Evolutionary conservation across 2,888 invertebrate genomes (phyloP), one percentile per base, ranked within the genome.

Genomic region (Corbicula japonica): DNA sequence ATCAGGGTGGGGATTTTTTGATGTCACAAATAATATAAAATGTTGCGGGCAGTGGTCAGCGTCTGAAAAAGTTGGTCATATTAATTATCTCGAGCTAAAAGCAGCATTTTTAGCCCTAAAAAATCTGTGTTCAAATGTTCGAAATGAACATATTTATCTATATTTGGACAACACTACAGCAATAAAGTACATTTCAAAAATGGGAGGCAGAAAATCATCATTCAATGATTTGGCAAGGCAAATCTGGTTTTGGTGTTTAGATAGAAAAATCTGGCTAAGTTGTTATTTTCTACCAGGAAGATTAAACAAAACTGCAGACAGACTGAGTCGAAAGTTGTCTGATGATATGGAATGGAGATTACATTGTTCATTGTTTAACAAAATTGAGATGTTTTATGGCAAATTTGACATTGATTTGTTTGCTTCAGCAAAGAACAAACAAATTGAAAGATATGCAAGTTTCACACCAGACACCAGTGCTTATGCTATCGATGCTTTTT

Each of bases 401-500:
- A 0, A 2, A 0, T 70, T 58, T 41, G 21, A 65, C 26, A n/a
- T 73, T n/a, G 83, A 83, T 48, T n/a, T 83, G 34, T 77, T 83
- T 77, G 83, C 83, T 15, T 62, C 83, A 15, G n/a, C 60, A n/a
- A 30, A 61, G 4, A 83, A 78, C 28, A 10, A 34, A n/a, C 44
- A 58, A 52, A 15, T 44, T 21, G n/a, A 38, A 2, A 26, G 12
- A 41, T 76, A 76, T 69, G 69, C 63, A 0, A 71, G 70, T 23
- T 79, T 32, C 66, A 4, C 34, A n/a, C 80, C 78, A 23, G 84
- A 86, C 34, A 65, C 73, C 2, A n/a, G 44, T 5, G 81, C 80
- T 12, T 52, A 62, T 18, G 69, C 61, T 28, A 48, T 80, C 2
- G 76, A 86, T 74, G 80, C 82, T 1, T 84, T 84, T 63, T 52